Base-by-base conservation (phyloP, 2,113 vertebrate species). In the Epinephelus cyanopodus region DNA sequence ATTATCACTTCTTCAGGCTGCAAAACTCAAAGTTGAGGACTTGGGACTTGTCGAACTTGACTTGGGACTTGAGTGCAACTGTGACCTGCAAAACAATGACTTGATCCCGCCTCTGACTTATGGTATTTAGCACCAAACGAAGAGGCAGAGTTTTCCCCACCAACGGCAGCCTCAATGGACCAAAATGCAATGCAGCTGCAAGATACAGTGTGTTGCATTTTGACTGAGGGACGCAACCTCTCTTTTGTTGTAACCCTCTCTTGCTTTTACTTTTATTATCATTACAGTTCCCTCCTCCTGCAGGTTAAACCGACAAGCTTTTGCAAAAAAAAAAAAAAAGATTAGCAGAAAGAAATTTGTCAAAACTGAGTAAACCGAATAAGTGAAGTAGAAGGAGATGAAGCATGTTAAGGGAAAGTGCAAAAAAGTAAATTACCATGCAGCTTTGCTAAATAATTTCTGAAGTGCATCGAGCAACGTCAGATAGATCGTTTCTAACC, bases 391-490 rank as follows among this genome's bases (percentile, higher is more conserved):
- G 17, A 60, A 17, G 6, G 6, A 56, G 15, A 45, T 1, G 37
- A 79, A 57, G 58, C n/a, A 54, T 14, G 18, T 42, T 50, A 5
- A 72, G 19, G 6, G 17, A 39, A 64, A 29, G 18, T 73, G 18
- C 29, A n/a, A 70, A 58, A 23, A 68, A 60, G 33, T 50, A 1
- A 78, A 73, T 68, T 14, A 78, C 25, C 42, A 11, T 25, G 42
- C 23, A 67, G 64, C 39, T 69, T 61, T 54, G 68, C 76, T 56
- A 25, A 79, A 73, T 85, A 50, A 62, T 29, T 72, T 50, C 75
- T 68, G 58, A 71, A 39, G 64, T 62, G 33, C 37, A 57, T 5
- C 27, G 33, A 79, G n/a, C 52, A 47, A 50, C n/a, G 11, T 14
- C 71, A 39, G 56, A 85, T 57, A 69, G 62, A 84, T 79, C 14